Conservation (phyloP, 1,140 invertebrate species). For the Adoxophyes honmai region DNA sequence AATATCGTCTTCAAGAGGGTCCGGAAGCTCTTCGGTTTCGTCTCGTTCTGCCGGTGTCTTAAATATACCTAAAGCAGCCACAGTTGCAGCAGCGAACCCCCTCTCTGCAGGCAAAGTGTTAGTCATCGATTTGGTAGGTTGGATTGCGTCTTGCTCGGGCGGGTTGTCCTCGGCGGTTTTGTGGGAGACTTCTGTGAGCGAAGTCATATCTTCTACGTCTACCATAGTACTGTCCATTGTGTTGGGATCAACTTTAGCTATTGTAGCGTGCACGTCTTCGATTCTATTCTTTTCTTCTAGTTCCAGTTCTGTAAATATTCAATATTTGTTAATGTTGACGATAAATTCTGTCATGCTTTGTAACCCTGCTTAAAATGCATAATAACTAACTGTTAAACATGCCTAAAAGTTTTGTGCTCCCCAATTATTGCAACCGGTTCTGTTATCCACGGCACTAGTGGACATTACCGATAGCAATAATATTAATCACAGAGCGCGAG, state of each 20-base stretch:
- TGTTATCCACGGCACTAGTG: too few species aligned
- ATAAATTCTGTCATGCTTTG: slow-evolving; percentile 22
- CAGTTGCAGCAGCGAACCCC: neutral
- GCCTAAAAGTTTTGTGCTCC: too few species aligned
- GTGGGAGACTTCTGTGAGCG: neutral
- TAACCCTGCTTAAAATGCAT: slow-evolving; percentile 21
- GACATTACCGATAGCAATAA: too few species aligned
- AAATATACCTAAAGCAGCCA: too few species aligned
- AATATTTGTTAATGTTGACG: too few species aligned
- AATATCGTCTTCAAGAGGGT: slow-evolving; percentile 20
- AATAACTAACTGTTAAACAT: neutral
- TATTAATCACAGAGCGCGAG: too few species aligned
- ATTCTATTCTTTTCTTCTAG: too few species aligned
- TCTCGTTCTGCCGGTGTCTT: too few species aligned
- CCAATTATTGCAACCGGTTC: too few species aligned
- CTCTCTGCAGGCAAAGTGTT: slow-evolving; percentile 17
- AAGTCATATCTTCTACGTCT: neutral
- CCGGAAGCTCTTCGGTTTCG: neutral
- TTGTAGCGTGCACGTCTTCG: too few species aligned
- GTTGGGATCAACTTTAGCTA: too few species aligned
- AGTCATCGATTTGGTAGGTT: slow-evolving; percentile 18
- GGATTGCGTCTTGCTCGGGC: slow-evolving; percentile 10
- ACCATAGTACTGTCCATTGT: neutral
- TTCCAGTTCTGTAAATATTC: too few species aligned
- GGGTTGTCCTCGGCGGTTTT: neutral